Base-by-base conservation (phyloP, 2,888 invertebrate genomes). In the Aphodius sticticus region DNA sequence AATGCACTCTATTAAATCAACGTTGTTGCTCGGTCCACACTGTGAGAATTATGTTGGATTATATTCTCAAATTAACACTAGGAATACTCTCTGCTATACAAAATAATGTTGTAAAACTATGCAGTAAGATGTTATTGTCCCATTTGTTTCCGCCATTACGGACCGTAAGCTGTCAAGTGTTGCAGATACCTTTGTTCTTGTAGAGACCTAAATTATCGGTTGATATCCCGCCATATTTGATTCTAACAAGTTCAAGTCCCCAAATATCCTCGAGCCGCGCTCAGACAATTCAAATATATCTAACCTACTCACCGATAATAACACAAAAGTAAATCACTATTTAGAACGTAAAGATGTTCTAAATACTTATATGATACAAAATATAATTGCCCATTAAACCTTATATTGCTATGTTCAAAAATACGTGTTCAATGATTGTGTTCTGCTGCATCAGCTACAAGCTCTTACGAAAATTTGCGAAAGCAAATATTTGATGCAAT, bases 131-230 rank as follows among this genome's bases (percentile, higher is more conserved):
- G 88, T 89, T 89, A 88, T 89, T 89, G 89, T 89, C 87, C 87
- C 85, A 87, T 85, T 87, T 86, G 84, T 86, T 85, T 88, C 87
- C 88, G 89, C 89, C 89, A 89, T 89, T 89, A 88, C 87, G 72
- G 76, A 75, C 70, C 70, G 72, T 81, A 78, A 81, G 78, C 77
- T 81, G 81, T 81, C 81, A 81, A 81, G 77, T 77, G 35, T 74
- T 35, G 15, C 74, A 74, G 74, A 14, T 35, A 36, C 37, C 26
- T 70, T 70, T 70, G 70, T 53, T 53, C 36, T 37, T 37, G 12
- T n/a, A 69, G 69, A 9, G 70, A 69, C 6, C 76, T 79, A 53
- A 53, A 26, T 78, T 78, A 76, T 37, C 78, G 36, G 69, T n/a
- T 6, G 5, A 78, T 12, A 72, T 78, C 35, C 78, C 78, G 78